Evolutionary conservation across 2,797 vertebrate genomes (phyloP).

Genomic region (Enteromius unitaeniatus): DNA sequence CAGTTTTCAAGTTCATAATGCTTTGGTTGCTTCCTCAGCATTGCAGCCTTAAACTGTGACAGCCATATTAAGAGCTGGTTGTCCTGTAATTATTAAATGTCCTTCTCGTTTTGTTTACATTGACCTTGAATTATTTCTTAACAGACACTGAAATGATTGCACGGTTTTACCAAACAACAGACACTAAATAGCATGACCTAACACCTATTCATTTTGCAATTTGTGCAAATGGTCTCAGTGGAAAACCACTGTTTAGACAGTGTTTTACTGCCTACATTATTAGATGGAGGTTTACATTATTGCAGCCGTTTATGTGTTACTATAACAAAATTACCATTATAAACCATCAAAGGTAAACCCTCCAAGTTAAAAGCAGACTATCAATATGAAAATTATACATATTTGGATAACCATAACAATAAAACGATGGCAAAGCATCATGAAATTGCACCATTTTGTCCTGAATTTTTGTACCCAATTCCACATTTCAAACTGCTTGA

Average conservation of each 20-base stretch:
- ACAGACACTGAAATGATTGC: slow-evolving; percentile 50
- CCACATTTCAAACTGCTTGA: neutral
- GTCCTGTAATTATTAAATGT: slow-evolving; percentile 59
- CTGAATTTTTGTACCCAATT: neutral
- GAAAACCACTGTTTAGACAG: slow-evolving; percentile 46
- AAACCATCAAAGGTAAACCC: neutral
- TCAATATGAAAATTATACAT: neutral
- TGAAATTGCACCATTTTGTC: neutral
- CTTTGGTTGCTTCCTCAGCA: slow-evolving; percentile 64
- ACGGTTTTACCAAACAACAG: slow-evolving; percentile 54
- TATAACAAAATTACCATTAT: neutral
- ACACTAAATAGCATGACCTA: slow-evolving; percentile 65
- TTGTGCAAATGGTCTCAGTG: slow-evolving; percentile 65
- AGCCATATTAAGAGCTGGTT: slow-evolving; percentile 59
- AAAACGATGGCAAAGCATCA: neutral
- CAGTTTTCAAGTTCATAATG: slow-evolving; percentile 62
- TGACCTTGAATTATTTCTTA: slow-evolving; percentile 58
- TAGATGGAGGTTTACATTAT: neutral
- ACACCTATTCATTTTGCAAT: slow-evolving; percentile 61
- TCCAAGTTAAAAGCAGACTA: neutral
- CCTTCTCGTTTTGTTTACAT: slow-evolving; percentile 62
- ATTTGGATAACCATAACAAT: slow-evolving; percentile 9
- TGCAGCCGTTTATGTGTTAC: neutral
- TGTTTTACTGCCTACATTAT: neutral
- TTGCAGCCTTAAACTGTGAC: slow-evolving; percentile 53